Evolutionary conservation across 2,888 invertebrate species (phyloP).

Genomic region (Nymphalis urticae): DNA sequence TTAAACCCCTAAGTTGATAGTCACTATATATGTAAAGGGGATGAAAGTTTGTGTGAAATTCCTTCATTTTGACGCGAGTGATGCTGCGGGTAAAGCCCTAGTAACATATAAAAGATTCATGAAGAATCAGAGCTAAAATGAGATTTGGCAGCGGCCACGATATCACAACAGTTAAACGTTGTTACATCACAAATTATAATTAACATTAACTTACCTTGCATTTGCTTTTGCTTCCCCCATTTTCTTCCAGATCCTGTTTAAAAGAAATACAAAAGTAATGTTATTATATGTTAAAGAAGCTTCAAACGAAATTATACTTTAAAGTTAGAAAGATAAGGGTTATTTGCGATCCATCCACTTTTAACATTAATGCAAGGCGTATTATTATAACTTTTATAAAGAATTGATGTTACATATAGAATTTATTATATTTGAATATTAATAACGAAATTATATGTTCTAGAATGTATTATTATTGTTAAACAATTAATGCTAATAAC

Average conservation of each 20-base stretch:
- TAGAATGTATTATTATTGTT: constrained; percentile 23
- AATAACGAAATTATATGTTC: background rate
- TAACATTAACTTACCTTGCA: constrained; percentile 22
- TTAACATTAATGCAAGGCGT: constrained; percentile 25
- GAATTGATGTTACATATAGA: constrained; percentile 1
- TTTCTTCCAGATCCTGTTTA: constrained; percentile 26
- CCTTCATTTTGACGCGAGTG: too few species aligned
- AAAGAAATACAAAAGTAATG: constrained; percentile 18
- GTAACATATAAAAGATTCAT: too few species aligned
- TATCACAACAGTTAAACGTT: background rate
- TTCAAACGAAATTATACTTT: constrained; percentile 17
- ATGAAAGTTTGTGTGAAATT: too few species aligned
- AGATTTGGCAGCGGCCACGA: too few species aligned
- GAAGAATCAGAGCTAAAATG: too few species aligned
- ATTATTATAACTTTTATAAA: background rate
- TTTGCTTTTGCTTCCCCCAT: constrained; percentile 14
- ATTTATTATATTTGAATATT: background rate
- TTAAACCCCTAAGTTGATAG: too few species aligned
- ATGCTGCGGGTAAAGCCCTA: too few species aligned
- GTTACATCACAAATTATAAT: too few species aligned
- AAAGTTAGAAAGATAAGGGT: background rate
- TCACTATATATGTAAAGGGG: too few species aligned
- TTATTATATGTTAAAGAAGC: constrained; percentile 17
- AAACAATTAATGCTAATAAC: constrained; percentile 17
- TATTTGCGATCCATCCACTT: constrained; percentile 30